Evolutionary conservation across 2,797 vertebrate genomes (phyloP), one percentile per base, ranked within the genome.

Genomic region (Anguilla megastoma): DNA sequence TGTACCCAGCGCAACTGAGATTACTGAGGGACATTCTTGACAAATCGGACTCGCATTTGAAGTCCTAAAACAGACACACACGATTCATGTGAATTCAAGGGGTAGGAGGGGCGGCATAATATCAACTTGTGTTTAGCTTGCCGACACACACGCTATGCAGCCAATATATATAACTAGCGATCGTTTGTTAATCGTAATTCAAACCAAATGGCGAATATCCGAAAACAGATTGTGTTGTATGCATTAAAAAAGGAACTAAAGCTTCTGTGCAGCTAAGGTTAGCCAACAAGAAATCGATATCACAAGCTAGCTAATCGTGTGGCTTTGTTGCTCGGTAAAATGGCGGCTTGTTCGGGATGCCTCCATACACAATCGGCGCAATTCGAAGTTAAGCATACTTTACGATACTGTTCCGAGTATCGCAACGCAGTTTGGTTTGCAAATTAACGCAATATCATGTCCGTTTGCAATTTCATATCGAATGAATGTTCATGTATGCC

Each of bases 271-370:
- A 50, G 41, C 5, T 82, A 82, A 9, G 63, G 63, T 27, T 69
- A 27, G 63, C 56, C 14, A 16, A 69, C n/a, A 69, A 69, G 24
- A 69, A 69, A 69, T 69, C 63, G 7, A 27, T 69, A 69, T 69
- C 63, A 45, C 79, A 18, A 45, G 16, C 16, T 21, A 30, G 41
- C 56, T 60, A 63, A 79, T 54, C 76, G 87, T 45, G 87, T 87
- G 94, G 90, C 95, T 96, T 97, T 97, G 95, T 96, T 96, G 95
- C 94, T 94, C 90, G 86, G 93, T 96, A 97, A 97, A 96, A 97
- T 97, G 96, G 96, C 96, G 96, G 95, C 96, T 91, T 95, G 96
- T 96, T 96, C 96, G 95, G 96, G 93, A 95, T 96, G 60, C 33
- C 92, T 94, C 87, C 89, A 92, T 95, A 96, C 92, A 95, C 85